Evolutionary conservation across 2,797 vertebrate species (phyloP), one percentile per base, ranked within the genome.

Genomic region (Tamandua tetradactyla): DNA sequence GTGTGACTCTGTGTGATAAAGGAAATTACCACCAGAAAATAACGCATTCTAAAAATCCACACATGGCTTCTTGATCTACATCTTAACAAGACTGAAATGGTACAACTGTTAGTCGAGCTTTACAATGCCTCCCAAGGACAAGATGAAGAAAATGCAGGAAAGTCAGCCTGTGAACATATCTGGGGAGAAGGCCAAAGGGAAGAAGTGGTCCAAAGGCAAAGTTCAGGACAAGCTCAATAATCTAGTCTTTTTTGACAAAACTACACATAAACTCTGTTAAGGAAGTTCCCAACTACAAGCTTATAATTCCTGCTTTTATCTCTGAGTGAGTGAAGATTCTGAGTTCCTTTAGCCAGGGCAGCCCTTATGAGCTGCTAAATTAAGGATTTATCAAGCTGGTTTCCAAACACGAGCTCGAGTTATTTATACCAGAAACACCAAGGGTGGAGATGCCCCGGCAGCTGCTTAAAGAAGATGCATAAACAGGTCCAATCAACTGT

Each of bases 1-100:
- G 22, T 93, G 23, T 90, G 78, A 95, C 35, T 86, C 32, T 68
- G n/a, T 71, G 49, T 84, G 42, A 84, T 37, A 76, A 9, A 87
- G 2, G 9, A 87, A 80, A 49, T 68, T 62, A 91, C 2, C 81
- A 32, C 64, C 62, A 72, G 62, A 83, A 96, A 94, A 68, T 59
- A 69, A 71, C 4, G 59, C 27, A 10, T 49, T 32, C 17, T 22
- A 32, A 87, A 85, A 92, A 74, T 40, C 61, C 3, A 86, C 23
- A 80, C 25, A 66, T 0, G 18, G 52, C 52, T 18, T 55, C 20
- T 7, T 55, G 52, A 18, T 18, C 17, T 18, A 55, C 52, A 55
- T 55, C 52, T 55, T 22, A 55, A 18, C 52, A 17, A 20, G 52
- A 18, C 52, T 55, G 52, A 17, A 17, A 5, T 18, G 18, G 52